Conservation (phyloP, 2,113 vertebrate genomes). For the Microtus oregoni region DNA sequence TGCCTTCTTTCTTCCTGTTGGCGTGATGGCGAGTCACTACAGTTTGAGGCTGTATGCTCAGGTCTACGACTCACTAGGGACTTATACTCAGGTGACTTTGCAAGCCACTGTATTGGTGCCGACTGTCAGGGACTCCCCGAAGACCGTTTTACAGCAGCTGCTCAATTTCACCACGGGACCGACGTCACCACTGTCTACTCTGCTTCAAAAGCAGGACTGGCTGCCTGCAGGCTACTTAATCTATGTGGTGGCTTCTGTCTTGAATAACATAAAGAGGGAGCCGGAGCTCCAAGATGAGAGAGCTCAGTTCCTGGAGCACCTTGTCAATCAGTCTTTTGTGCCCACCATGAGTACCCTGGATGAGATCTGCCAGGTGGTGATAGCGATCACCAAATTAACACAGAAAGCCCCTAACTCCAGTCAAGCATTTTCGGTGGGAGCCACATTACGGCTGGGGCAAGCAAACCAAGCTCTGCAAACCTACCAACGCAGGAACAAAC, state of each 20-base stretch:
- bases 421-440: neutral
- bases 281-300: neutral
- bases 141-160: slow-evolving; percentile 42
- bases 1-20: slow-evolving; percentile 82
- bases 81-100: slow-evolving; percentile 80
- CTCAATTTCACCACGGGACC: neutral
- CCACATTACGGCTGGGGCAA: slow-evolving; percentile 70
- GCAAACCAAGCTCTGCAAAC: slow-evolving; percentile 48
- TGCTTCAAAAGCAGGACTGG: slow-evolving; percentile 62
- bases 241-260: slow-evolving; percentile 78
- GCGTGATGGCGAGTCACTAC: slow-evolving; percentile 37
- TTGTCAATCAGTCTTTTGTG: slow-evolving; percentile 71
- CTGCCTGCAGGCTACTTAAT: slow-evolving; percentile 78
- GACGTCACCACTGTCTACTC: neutral
- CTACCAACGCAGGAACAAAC: neutral
- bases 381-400: slow-evolving; percentile 77
- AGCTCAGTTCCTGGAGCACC: slow-evolving; percentile 65
- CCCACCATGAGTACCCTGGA: slow-evolving; percentile 59
- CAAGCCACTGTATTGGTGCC: slow-evolving; percentile 31
- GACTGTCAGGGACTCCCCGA: fast-evolving
- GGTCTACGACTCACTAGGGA: slow-evolving; percentile 78
- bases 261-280: slow-evolving; percentile 75
- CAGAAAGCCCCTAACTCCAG: slow-evolving; percentile 68
- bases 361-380: slow-evolving; percentile 83
- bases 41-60: slow-evolving; percentile 74